Conservation (phyloP, 2,888 invertebrate species). For the Pharmacophagus antenor region DNA sequence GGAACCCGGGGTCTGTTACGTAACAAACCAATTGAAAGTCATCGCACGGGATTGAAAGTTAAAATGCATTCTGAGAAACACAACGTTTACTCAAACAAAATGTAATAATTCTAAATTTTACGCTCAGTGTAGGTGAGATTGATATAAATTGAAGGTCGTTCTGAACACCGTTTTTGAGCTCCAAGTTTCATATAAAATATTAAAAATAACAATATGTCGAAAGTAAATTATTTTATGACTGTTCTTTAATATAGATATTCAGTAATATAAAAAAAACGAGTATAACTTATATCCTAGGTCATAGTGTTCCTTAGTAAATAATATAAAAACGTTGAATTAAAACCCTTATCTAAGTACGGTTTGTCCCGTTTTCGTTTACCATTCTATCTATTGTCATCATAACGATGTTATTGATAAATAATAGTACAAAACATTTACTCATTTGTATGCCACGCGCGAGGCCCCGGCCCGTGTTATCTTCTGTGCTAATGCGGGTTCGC, state of each 20-base stretch:
- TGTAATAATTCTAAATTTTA: background rate
- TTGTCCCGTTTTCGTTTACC: background rate
- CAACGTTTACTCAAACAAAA: background rate
- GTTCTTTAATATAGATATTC: too few relatives aligned
- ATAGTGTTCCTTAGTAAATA: background rate
- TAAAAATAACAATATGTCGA: background rate
- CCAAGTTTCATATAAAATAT: background rate
- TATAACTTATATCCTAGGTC: background rate
- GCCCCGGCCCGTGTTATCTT: conserved; percentile 50
- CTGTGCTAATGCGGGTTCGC: conserved; percentile 61
- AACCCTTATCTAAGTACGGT: background rate
- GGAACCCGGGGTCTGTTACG: background rate
- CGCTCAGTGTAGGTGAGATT: too few relatives aligned
- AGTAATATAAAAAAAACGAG: background rate
- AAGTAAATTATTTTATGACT: background rate
- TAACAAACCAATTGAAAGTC: conserved; percentile 18
- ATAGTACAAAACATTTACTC: conserved; percentile 33
- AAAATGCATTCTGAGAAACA: conserved; percentile 3
- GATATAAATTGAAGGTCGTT: background rate
- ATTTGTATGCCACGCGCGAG: conserved; percentile 58
- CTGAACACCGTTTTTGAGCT: background rate
- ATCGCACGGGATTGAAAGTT: conserved; percentile 14
- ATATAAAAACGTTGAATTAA: background rate
- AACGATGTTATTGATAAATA: conserved; percentile 36
- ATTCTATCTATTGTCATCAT: conserved; percentile 16